Conservation (phyloP, 1,140 invertebrate species). For the Drosophila santomea region DNA sequence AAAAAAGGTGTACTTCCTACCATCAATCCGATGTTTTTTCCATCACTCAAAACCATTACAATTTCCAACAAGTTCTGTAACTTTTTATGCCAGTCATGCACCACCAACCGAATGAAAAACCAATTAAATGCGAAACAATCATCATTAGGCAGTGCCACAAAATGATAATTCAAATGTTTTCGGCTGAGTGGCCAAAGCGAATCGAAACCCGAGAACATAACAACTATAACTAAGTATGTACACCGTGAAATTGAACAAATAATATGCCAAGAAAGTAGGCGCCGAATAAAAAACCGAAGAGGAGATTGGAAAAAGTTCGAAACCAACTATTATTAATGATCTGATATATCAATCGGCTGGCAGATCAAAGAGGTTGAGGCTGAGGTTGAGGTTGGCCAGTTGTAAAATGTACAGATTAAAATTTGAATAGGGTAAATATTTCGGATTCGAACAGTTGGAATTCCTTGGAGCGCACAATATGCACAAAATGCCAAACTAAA, state of each 20-base stretch:
- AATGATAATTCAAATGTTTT: constrained; percentile 71
- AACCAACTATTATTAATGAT: constrained; percentile 71
- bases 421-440: constrained; percentile 63
- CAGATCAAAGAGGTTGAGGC: constrained; percentile 43
- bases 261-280: constrained; percentile 76
- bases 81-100: constrained; percentile 49
- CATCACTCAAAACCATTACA: constrained; percentile 16
- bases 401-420: constrained; percentile 46
- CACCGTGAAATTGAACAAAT: constrained; percentile 82
- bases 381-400: constrained; percentile 14
- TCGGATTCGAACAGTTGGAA: constrained; percentile 66
- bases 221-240: constrained; percentile 41
- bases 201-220: constrained; percentile 54
- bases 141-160: constrained; percentile 74
- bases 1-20: too few relatives aligned
- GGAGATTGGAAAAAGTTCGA: constrained; percentile 43
- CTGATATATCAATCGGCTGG: constrained; percentile 66
- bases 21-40: not conserved
- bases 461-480: constrained; percentile 70
- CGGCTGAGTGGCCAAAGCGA: constrained; percentile 59
- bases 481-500: constrained; percentile 52
- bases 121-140: constrained; percentile 67
- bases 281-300: constrained; percentile 22
- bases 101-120: constrained; percentile 31
- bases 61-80: constrained; percentile 1